Base-by-base conservation (phyloP, 2,797 vertebrate genomes). In the Cheirogaleus major region DNA sequence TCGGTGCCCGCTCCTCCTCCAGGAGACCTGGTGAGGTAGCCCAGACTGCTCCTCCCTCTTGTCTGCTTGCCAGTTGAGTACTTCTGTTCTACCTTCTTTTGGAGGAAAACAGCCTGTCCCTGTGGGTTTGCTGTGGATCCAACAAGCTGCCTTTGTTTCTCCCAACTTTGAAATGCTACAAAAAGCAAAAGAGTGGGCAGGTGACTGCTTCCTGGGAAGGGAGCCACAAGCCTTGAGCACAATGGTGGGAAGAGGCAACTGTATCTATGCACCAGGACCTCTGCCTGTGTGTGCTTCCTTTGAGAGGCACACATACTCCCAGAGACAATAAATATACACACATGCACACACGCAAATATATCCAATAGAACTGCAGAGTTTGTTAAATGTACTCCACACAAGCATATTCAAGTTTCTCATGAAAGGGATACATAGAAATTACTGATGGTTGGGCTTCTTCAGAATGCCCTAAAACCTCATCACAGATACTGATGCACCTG, bases 101-200 rank as follows among this genome's bases (percentile, higher is more conserved):
- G 50, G 83, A 97, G 89, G 80, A 91, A 97, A 97, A 96, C 94
- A 96, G 96, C 95, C 96, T 97, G 95, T 95, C 78, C 78, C 91
- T 80, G 95, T 97, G 87, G 96, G 95, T 85, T 96, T 96, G 87
- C 93, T 97, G 97, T 96, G 84, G 98, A 84, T 95, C 87, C 96
- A 97, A 98, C 97, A 98, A 96, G 94, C 95, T 98, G 96, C 93
- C 87, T 98, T 95, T 97, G 94, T 98, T 97, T 97, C 95, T 97
- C 89, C 92, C 92, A 97, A 97, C 89, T 97, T 89, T 65, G 84
- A 96, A 96, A 97, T 1, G 9, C 69, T 94, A 93, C 89, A 80
- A 92, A 97, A 98, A 97, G 93, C 97, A 97, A 97, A 92, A 95
- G 97, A 97, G 93, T 97, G 95, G 97, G 97, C 97, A 98, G 97